Evolutionary conservation across 2,797 vertebrate species (phyloP).

Genomic region (Silurus lanzhouensis): DNA sequence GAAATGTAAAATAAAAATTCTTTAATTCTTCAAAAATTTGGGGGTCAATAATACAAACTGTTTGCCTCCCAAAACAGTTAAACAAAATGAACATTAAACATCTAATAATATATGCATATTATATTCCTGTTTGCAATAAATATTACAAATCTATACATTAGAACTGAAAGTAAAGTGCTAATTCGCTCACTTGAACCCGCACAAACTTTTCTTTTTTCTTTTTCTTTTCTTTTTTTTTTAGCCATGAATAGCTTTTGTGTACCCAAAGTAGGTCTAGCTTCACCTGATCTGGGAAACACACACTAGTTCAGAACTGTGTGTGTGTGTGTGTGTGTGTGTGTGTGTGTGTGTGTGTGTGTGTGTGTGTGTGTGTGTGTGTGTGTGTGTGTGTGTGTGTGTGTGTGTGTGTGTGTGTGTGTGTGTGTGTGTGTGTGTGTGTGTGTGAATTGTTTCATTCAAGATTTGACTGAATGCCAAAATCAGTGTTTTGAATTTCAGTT

Average conservation of each 20-base stretch:
- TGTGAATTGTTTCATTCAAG: background rate
- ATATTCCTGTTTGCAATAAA: background rate
- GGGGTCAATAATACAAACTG: too few relatives aligned
- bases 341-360: too few relatives aligned
- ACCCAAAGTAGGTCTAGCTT: slow-evolving; percentile 61
- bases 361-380: background rate
- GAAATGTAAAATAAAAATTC: too few relatives aligned
- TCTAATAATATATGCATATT: too few relatives aligned
- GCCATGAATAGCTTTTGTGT: slow-evolving; percentile 29
- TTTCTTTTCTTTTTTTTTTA: background rate
- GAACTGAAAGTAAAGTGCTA: background rate
- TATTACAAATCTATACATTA: background rate
- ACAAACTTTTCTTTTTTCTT: too few relatives aligned
- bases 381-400: too few relatives aligned
- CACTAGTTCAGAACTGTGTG: background rate
- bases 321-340: too few relatives aligned
- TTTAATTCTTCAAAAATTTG: too few relatives aligned
- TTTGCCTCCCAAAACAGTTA: too few relatives aligned
- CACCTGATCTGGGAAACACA: slow-evolving; percentile 50
- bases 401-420: too few relatives aligned
- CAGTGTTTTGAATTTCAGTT: background rate
- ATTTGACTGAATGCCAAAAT: background rate
- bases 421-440: too few relatives aligned
- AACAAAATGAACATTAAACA: too few relatives aligned
- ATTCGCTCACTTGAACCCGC: background rate